phyloP scores from a whole-genome alignment of 2,888 invertebrate genomes.

The Poecilus cupreus region DNA sequence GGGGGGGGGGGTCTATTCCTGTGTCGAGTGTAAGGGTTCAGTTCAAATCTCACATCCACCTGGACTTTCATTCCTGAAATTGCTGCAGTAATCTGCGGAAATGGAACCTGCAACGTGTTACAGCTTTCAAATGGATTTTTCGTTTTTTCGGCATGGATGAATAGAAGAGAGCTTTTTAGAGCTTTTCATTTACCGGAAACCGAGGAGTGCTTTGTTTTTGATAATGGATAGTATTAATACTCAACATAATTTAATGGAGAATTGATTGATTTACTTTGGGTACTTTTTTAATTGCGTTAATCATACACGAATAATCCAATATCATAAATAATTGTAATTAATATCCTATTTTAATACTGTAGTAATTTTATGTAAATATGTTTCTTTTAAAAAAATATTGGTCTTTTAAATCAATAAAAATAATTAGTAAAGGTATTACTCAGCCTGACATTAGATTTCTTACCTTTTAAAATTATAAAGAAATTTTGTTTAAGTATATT shows the following conservation, averaged over 20 bases:
- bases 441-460: no score
- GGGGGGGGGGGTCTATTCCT: background rate
- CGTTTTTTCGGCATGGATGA: background rate
- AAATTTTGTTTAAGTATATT: no score
- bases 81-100: conserved; percentile 32
- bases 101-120: conserved; percentile 21
- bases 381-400: no score
- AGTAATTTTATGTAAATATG: no score
- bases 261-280: no score
- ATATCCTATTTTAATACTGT: no score
- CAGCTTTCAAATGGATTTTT: background rate
- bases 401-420: no score
- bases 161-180: conserved; percentile 18
- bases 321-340: no score
- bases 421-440: no score
- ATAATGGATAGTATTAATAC: background rate
- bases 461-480: no score
- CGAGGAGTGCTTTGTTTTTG: background rate
- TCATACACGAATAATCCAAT: no score
- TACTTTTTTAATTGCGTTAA: no score
- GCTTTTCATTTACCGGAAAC: background rate
- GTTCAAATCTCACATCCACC: background rate
- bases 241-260: background rate
- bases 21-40: conserved; percentile 1
- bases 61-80: background rate